These are phyloP conservation scores for Terrapene triunguis DNA, from an alignment of 2,113 vertebrate genomes.

Conservation along the genomic window DNA sequence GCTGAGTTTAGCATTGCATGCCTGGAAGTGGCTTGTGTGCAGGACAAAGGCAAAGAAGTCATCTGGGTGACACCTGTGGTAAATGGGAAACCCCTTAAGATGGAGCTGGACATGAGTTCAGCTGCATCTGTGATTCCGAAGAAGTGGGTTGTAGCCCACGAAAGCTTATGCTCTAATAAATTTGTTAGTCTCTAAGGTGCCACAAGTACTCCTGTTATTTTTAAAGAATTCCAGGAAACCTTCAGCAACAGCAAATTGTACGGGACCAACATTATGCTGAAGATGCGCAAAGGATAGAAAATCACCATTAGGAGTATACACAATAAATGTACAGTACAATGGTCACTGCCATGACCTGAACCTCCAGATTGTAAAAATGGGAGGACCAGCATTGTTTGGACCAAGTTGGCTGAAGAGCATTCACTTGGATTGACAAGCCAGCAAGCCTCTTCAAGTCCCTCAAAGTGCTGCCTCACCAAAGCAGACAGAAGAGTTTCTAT, in stretches of 20 bases:
- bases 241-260: background rate
- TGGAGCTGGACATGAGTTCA: background rate
- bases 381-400: background rate
- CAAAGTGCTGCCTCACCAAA: background rate
- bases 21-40: background rate
- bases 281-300: background rate
- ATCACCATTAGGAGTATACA: background rate
- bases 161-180: no score
- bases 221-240: background rate
- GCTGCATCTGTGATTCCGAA: background rate
- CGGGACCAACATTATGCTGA: background rate
- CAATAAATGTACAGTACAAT: background rate
- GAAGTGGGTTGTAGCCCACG: no score
- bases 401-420: background rate
- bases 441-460: background rate
- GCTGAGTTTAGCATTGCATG: background rate
- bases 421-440: background rate
- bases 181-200: no score
- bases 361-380: background rate
- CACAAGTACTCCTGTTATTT: no score
- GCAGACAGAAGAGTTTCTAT: background rate
- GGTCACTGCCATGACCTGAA: background rate
- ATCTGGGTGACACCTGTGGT: background rate
- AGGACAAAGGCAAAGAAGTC: background rate
- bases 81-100: background rate